Base-by-base conservation (phyloP, 2,888 invertebrate species). In the Phorcus lineatus region DNA sequence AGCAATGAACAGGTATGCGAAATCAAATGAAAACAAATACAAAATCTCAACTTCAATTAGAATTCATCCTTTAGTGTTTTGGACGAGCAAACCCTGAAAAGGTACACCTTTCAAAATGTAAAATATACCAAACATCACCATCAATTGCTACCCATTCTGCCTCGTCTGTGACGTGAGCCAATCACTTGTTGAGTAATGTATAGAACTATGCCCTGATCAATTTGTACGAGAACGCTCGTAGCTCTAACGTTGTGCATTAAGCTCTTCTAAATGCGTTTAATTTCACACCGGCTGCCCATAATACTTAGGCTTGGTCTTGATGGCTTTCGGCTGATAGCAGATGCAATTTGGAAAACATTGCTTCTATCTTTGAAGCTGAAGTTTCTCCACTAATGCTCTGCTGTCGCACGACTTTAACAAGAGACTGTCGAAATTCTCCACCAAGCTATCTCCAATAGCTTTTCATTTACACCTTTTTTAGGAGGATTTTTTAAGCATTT, bases 291-390 rank as follows among this genome's bases (percentile, higher is more conserved):
- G 17, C 28, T 22, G 62, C 24, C 28, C 62, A 62, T 16, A 24
- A 28, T 62, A 13, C 17, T 11, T 28, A 17, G 62, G 24, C 24
- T 7, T 28, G 28, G 28, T 24, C 24, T 28, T 62, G 62, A 62
- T 28, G 62, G 13, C 28, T 62, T 62, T 62, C 28, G 28, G 62
- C 62, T 62, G 62, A 62, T 62, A 24, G 62, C 62, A 28, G 24
- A 28, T 28, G 62, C 62, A 62, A 62, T 62, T 62, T 62, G 62
- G 62, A 62, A 62, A 62, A 62, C 62, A 62, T 62, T 62, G 62
- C 24, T 24, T 13, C 28, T 24, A 62, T 62, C 62, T 62, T 62
- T 62, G 24, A 62, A 62, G 62, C 62, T 28, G 62, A 62, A 62
- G 62, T 28, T 11, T 13, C 11, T 6, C 62, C 11, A 62, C 28